phyloP scores from a whole-genome alignment of 2,888 invertebrate genomes.

The Phanerotoma sp. region DNA sequence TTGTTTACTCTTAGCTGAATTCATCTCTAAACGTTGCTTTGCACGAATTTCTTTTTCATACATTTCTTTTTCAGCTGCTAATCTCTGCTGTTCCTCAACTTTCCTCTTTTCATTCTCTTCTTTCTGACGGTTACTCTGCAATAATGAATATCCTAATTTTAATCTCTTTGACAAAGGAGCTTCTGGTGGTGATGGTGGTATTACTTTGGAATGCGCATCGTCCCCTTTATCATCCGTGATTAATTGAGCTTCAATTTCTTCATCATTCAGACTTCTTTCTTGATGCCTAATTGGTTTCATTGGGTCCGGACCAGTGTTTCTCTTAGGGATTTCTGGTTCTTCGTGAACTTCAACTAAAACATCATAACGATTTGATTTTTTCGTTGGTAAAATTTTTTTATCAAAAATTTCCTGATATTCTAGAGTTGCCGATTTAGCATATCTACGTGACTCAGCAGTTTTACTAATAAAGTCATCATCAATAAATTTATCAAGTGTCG shows the following conservation, averaged over 20 bases:
- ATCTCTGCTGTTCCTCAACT: constrained; percentile 2
- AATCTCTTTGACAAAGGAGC: background rate
- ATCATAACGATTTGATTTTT: background rate
- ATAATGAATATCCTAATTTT: constrained; percentile 7
- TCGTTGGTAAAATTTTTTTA: background rate
- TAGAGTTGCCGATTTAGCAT: background rate
- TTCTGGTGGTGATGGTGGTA: constrained; percentile 20
- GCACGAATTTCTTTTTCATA: constrained; percentile 13
- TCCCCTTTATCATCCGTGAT: constrained; percentile 25
- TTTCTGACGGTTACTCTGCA: constrained; percentile 10
- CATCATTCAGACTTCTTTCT: constrained; percentile 24
- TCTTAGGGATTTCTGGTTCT: background rate
- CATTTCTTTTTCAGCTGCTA: background rate
- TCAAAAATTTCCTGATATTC: constrained; percentile 6
- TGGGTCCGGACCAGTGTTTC: background rate
- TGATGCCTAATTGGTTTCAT: background rate
- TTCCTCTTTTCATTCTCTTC: constrained; percentile 7
- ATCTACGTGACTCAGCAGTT: background rate
- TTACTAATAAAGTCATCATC: background rate
- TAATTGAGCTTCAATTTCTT: constrained; percentile 32
- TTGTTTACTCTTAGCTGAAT: background rate
- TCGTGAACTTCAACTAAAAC: too few relatives aligned
- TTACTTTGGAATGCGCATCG: constrained; percentile 21
- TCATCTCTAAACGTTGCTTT: constrained; percentile 8
- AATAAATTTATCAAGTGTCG: too few relatives aligned